Evolutionary conservation across 2,113 vertebrate species (phyloP).

Genomic region (Thinocorus orbignyianus): DNA sequence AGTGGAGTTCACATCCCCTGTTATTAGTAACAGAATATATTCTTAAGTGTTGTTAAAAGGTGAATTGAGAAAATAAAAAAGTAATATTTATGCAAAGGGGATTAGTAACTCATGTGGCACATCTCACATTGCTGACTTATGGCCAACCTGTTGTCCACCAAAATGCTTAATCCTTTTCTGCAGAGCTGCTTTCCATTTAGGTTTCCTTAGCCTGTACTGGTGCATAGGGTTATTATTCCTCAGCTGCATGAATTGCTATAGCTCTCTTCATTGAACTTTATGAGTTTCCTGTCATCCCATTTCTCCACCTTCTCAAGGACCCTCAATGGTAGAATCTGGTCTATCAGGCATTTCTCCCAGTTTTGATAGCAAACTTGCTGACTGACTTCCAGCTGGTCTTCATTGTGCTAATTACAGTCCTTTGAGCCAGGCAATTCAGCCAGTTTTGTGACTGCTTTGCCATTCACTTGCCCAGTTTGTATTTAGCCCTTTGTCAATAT

Average conservation of each 20-base stretch:
- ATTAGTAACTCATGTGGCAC: background rate
- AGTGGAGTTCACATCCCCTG: background rate
- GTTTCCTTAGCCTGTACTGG: background rate
- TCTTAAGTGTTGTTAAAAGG: background rate
- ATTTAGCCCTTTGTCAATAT: background rate
- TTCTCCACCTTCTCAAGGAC: background rate
- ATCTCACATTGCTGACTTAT: background rate
- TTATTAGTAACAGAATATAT: background rate
- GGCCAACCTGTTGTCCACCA: background rate
- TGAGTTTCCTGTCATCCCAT: background rate
- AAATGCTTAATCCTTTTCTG: background rate
- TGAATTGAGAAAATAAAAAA: background rate
- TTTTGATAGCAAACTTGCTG: background rate
- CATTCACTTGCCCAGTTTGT: background rate
- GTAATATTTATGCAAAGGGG: background rate
- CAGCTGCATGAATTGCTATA: background rate
- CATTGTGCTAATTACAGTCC: background rate
- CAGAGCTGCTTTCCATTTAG: background rate
- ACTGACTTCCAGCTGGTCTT: background rate
- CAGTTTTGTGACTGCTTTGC: background rate
- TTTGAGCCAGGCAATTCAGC: background rate
- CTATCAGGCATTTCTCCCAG: background rate
- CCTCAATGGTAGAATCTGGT: background rate
- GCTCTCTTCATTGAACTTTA: background rate
- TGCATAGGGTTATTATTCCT: background rate